These are phyloP conservation scores for Isoperla grammatica DNA, from an alignment of 2,888 invertebrate genomes.

Conservation along the genomic window DNA sequence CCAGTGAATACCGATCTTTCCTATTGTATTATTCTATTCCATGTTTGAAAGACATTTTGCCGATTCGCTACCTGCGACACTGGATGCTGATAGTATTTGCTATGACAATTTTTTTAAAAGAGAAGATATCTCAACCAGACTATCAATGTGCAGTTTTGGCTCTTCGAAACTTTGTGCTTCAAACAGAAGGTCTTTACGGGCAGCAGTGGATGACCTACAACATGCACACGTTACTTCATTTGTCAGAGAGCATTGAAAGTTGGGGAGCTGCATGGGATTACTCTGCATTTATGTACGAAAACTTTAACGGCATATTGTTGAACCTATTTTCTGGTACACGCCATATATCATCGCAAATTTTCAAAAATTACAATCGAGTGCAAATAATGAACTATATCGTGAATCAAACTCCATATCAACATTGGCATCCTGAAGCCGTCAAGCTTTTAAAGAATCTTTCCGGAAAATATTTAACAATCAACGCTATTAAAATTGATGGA, in stretches of 20 bases:
- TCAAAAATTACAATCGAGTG: not conserved
- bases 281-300: not conserved
- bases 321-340: not conserved
- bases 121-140: not conserved
- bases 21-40: constrained; percentile 11
- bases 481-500: not conserved
- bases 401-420: not conserved
- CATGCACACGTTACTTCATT: not conserved
- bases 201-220: not conserved
- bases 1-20: constrained; percentile 6
- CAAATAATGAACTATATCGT: not conserved
- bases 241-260: not conserved
- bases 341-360: not conserved
- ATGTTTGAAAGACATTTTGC: constrained; percentile 3
- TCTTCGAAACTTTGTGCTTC: not conserved
- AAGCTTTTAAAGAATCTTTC: not conserved
- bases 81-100: constrained; percentile 11
- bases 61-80: constrained; percentile 1
- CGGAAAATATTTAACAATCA: not conserved
- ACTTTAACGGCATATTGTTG: not conserved
- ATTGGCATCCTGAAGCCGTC: not conserved
- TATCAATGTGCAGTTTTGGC: not conserved
- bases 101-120: not conserved
- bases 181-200: not conserved
- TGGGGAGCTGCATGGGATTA: not conserved